Percentiles rank a stretch among this genome's conserved stretches.
These are phyloP conservation scores for Xiphorhynchus elegans DNA, from an alignment of 2,113 vertebrate genomes.

Conservation along the genomic window DNA sequence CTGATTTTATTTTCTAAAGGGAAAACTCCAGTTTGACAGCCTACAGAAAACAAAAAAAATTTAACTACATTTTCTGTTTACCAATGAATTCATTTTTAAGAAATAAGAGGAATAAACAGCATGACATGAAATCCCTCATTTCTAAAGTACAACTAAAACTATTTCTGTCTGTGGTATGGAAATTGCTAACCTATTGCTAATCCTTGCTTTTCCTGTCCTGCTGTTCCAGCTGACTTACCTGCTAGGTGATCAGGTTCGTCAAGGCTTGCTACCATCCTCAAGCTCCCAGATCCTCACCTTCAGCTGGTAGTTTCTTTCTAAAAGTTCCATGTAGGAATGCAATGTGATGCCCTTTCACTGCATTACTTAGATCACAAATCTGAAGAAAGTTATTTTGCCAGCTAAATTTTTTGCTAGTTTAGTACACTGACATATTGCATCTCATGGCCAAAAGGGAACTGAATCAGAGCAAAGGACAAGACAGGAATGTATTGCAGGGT, in stretches of 20 bases:
- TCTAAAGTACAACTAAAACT: neutral
- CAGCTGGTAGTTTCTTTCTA: neutral
- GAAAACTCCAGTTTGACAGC: neutral
- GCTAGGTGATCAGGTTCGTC: neutral
- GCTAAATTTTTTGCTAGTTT: neutral
- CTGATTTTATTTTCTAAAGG: neutral
- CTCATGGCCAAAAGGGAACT: neutral
- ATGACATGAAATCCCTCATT: neutral
- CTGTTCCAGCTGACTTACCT: neutral
- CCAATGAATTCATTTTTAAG: neutral
- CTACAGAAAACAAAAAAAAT: neutral
- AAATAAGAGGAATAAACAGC: neutral
- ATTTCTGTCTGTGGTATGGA: neutral
- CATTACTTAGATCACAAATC: neutral
- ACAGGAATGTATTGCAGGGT: neutral
- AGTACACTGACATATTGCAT: neutral
- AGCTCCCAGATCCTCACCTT: neutral
- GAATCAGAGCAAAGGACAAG: neutral
- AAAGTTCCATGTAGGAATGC: neutral
- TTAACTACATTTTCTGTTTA: neutral
- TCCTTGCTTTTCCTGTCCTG: neutral
- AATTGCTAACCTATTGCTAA: neutral
- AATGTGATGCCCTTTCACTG: neutral
- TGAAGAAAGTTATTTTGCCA: neutral
- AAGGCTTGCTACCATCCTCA: neutral